Base-by-base conservation (phyloP, 2,888 invertebrate genomes). In the Heteropelma amictum region DNA sequence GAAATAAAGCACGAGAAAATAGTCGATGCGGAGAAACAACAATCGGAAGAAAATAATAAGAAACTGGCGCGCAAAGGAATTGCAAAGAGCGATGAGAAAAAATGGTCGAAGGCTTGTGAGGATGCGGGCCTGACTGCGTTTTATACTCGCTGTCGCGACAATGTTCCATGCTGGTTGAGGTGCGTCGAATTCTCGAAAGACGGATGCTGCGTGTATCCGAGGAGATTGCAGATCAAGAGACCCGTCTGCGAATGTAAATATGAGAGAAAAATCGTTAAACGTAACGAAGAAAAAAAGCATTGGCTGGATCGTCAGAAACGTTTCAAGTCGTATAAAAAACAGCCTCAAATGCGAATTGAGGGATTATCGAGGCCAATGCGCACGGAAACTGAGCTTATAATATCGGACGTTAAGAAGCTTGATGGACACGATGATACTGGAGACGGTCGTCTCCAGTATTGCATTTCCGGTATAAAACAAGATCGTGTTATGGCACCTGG, bases 221-320 rank as follows among this genome's bases (percentile, higher is more conserved):
- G 73, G 19, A 78, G 68, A 33, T 72, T 87, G 21, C 78, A 77
- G 6, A 72, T 82, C 0, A 81, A 80, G 58, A 83, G 72, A 38
- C 87, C 87, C 4, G 87, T 86, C 0, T 87, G 87, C 38, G 86
- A 87, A 54, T 87, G 87, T 69, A 80, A 81, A 28, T 83, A 86
- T 64, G 86, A 87, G 47, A 79, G 87, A 12, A 86, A 83, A 54
- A 79, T 84, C 8, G 77, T 87, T 0, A 84, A 81, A 23, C 71
- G 78, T 7, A 79, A 78, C 2, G 86, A 87, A 51, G 83, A 83
- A 10, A 80, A 74, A 35, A 51, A 72, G 1, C 79, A 79, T 7
- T 82, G 81, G 82, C 47, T 72, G 28, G 65, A 79, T 17, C 84
- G 84, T 1, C 82, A 83, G 40, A 30, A 65, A 10, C 77, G 71